These are phyloP conservation scores for Brachionus asplanchnoidis DNA, from an alignment of 1,140 invertebrate species.

Conservation along the genomic window DNA sequence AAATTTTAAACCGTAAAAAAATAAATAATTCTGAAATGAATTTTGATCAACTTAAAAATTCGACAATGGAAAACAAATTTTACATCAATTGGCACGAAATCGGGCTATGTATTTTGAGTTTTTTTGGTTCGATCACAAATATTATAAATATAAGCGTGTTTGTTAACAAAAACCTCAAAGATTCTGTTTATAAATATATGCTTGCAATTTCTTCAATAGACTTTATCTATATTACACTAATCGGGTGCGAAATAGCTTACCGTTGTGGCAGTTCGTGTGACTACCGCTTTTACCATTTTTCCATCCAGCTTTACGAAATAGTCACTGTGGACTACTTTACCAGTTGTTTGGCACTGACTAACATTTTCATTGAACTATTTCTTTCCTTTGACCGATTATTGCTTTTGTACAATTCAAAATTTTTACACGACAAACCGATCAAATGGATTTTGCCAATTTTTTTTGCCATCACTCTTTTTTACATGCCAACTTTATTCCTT, in stretches of 20 bases:
- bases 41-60: not conserved
- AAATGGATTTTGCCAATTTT: not conserved
- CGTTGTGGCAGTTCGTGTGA: constrained; percentile 15
- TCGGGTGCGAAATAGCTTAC: not conserved
- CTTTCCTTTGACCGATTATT: not conserved
- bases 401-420: not conserved
- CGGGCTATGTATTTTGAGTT: not conserved
- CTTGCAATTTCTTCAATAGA: not conserved
- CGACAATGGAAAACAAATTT: not conserved
- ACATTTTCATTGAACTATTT: constrained; percentile 14
- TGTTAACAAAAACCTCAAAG: constrained; percentile 24
- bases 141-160: constrained; percentile 5
- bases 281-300: not conserved
- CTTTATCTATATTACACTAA: constrained; percentile 1
- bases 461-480: not conserved
- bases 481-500: not conserved
- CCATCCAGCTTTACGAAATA: not conserved
- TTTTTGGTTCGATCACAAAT: not conserved
- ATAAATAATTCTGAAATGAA: not conserved
- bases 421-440: not conserved
- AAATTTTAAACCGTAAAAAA: not conserved
- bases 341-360: not conserved
- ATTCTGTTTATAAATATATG: not conserved
- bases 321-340: not conserved
- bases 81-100: constrained; percentile 1